phyloP scores from a whole-genome alignment of 2,888 invertebrate genomes.

The Hirtodrosophila alboralis region DNA sequence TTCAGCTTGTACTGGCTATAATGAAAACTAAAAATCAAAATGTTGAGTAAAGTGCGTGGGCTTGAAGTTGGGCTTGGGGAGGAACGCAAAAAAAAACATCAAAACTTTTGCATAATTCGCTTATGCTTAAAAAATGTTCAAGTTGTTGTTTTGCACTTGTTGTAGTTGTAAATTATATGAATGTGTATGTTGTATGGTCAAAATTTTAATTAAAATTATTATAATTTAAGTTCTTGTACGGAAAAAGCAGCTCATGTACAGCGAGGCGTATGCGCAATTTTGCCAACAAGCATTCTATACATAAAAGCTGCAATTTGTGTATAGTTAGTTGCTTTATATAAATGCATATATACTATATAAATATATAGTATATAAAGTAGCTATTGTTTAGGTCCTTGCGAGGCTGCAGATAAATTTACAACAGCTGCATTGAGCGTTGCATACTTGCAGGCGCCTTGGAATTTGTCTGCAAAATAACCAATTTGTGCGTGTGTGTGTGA shows the following conservation, averaged over 20 bases:
- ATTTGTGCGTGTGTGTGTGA: constrained; percentile 48
- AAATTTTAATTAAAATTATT: constrained; percentile 77
- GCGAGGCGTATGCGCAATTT: constrained; percentile 42
- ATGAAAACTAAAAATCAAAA: constrained; percentile 78
- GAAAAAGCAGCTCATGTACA: constrained; percentile 15
- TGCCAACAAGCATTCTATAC: too few relatives aligned
- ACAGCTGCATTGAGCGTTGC: constrained; percentile 70
- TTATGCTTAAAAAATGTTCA: constrained; percentile 76
- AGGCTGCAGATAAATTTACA: constrained; percentile 69
- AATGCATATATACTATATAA: constrained; percentile 5
- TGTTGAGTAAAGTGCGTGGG: constrained; percentile 53
- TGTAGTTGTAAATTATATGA: constrained; percentile 52
- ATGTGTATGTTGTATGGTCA: constrained; percentile 12
- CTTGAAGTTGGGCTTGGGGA: background rate
- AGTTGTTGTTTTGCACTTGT: constrained; percentile 59
- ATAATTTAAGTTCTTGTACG: constrained; percentile 61
- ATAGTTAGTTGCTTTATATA: constrained; percentile 8
- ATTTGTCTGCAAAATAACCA: constrained; percentile 71
- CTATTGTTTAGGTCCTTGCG: constrained; percentile 40
- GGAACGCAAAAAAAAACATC: constrained; percentile 56
- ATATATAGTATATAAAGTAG: constrained; percentile 17
- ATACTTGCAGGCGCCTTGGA: constrained; percentile 71
- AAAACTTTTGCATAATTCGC: constrained; percentile 79
- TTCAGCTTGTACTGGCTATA: constrained; percentile 38
- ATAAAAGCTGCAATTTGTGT: constrained; percentile 18